Base-by-base conservation (phyloP, 2,888 invertebrate species). In the Drosophila formosana region DNA sequence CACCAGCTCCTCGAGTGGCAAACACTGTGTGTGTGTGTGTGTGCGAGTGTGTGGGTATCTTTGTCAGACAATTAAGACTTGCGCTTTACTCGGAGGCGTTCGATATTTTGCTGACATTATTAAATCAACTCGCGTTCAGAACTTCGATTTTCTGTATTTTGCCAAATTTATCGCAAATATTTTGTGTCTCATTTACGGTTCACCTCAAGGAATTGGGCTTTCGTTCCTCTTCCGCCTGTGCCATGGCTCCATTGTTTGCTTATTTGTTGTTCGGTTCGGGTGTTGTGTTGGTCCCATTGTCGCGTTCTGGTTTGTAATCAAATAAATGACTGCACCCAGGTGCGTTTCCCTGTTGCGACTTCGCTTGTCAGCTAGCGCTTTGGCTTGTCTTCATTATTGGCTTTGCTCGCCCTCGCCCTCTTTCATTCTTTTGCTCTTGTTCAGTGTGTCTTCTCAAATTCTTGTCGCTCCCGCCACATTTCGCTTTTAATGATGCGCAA, bases 401-500 rank as follows among this genome's bases (percentile, higher is more conserved):
- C 83, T 67, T 69, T 64, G 60, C 63, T 66, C 23, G 37, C 47
- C 25, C 9, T 9, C n/a, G 18, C 18, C 25, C 41, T 5, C 8
- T 23, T 13, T 18, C 4, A n/a, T 25, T 18, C 43, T 39, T 32
- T 11, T 4, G 28, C 39, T 18, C 9, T 56, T 11, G 23, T 49
- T 53, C n/a, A 23, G 43, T 53, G 43, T 46, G 11, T 34, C 46
- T 34, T 32, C 45, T 26, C 56, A 37, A 46, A 43, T 39, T 64
- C 43, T 37, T 18, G 11, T 23, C 6, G n/a, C 47, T 28, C 34
- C n/a, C 47, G 23, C 37, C 30, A 37, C 26, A 41, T 60, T 69
- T 32, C 56, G 79, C 75, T 82, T 82, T 81, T 84, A 88, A 88
- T 88, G 88, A 87, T 80, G 87, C 81, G 78, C 87, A 88, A 88